Base-by-base conservation (phyloP, 1,140 invertebrate genomes). In the Drosophila mauritiana region DNA sequence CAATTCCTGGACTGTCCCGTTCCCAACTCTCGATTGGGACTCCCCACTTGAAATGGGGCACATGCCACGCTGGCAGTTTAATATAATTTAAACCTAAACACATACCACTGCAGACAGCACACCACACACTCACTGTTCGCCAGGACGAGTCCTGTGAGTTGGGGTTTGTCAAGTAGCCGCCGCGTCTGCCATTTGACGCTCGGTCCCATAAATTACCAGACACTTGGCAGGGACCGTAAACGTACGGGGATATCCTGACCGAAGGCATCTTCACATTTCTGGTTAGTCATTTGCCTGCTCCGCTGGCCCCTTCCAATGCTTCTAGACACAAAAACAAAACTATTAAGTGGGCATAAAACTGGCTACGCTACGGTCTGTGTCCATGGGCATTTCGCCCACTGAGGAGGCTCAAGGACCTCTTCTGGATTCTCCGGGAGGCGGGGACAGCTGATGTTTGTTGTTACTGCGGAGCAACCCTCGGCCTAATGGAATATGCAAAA, bases 51-150 rank as follows among this genome's bases (percentile, higher is more conserved):
- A 83, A 78, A 83, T 76, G 83, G 83, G 83, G 76, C 84, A 83
- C 83, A 83, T 86, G 79, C 83, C 83, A 88, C 79, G 74, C 64
- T 76, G 82, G 83, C 82, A 86, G 83, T 86, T 88, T 86, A 83
- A 86, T 85, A 85, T 85, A 85, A 88, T 86, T 86, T 86, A 86
- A 86, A 82, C 83, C 83, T 78, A 88, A 86, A 86, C 54, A 85
- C 78, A 86, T 78, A 78, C 82, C 78, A 53, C 43, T 45, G 25
- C 45, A 53, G 42, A 67, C 59, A 63, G 20, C 68, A 73, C 46
- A 63, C 43, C 57, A 70, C 56, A 36, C 36, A 36, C 31, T 43
- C 49, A 13, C 37, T 0, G 11, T 39, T 3, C 7, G 8, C 0
- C 7, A 31, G 31, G 8, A 22, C 34, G 10, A 13, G 37, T 45